Evolutionary conservation across 2,888 invertebrate genomes (phyloP).

Genomic region (Oeneis ivallda): DNA sequence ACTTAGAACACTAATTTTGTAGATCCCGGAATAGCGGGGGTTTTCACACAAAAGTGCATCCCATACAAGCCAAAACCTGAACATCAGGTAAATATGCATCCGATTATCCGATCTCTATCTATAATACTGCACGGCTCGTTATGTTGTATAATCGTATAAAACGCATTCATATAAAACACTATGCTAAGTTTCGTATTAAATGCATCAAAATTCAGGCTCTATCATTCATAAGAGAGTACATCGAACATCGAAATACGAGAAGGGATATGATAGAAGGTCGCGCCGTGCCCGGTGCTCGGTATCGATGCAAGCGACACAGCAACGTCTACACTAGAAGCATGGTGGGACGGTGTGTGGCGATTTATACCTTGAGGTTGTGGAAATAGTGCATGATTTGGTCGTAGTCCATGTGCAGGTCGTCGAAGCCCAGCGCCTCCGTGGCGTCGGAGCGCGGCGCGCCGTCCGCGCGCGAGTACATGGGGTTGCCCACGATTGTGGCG

Average conservation of each 20-base stretch:
- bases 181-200: constrained; percentile 68
- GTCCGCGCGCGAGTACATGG: constrained; percentile 88
- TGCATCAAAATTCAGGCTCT: constrained; percentile 78
- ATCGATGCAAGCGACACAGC: constrained; percentile 70
- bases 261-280: constrained; percentile 51
- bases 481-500: constrained; percentile 93
- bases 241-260: constrained; percentile 61
- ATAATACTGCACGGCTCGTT: constrained; percentile 71
- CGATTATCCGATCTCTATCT: constrained; percentile 22
- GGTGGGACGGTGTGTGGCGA: constrained; percentile 62
- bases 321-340: constrained; percentile 76
- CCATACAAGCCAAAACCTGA: too few species aligned
- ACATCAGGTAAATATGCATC: too few species aligned
- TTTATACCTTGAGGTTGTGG: constrained; percentile 96
- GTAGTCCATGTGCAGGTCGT: constrained; percentile 97
- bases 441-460: constrained; percentile 59
- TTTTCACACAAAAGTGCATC: too few species aligned
- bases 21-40: too few species aligned
- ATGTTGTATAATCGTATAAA: constrained; percentile 71
- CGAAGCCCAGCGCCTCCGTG: constrained; percentile 86
- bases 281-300: constrained; percentile 50
- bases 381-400: constrained; percentile 99
- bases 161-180: constrained; percentile 74
- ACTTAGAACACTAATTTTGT: too few species aligned
- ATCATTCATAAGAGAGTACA: constrained; percentile 72